Conservation (phyloP, 2,113 vertebrate genomes). For the Microtus richardsoni region DNA sequence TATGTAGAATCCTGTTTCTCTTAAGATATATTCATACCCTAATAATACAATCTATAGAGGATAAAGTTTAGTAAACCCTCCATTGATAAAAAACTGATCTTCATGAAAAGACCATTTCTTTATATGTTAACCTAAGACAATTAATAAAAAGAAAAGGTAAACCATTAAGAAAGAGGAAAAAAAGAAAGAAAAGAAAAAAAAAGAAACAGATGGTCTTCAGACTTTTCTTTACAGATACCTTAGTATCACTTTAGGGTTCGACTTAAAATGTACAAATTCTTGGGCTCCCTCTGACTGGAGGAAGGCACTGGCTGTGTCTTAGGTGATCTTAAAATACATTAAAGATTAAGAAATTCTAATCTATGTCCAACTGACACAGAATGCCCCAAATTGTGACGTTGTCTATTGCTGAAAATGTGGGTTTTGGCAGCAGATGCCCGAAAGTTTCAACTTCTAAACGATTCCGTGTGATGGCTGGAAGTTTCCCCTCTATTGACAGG, state of each 20-base stretch:
- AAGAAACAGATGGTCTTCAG: neutral
- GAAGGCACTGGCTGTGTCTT: neutral
- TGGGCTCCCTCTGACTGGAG: neutral
- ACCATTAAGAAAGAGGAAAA: neutral
- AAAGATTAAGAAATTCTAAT: neutral
- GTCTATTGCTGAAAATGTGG: neutral
- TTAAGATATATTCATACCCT: neutral
- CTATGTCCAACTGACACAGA: neutral
- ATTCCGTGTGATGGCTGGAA: neutral
- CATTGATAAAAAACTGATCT: neutral
- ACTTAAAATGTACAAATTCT: neutral
- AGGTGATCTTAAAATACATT: neutral
- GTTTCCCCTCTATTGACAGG: neutral
- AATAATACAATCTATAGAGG: conserved; percentile 10
- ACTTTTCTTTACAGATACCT: neutral
- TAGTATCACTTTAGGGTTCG: neutral
- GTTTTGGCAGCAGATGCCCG: neutral
- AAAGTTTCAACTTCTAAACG: neutral
- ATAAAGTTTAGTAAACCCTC: neutral
- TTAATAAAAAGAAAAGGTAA: neutral
- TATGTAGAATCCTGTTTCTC: neutral
- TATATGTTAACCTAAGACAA: neutral
- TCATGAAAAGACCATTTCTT: neutral
- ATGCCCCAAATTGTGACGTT: neutral
- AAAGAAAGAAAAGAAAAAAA: neutral